Percentiles rank a stretch among this genome's conserved stretches.
Conservation (phyloP, 2,888 invertebrate genomes). For the Julus scanicus region DNA sequence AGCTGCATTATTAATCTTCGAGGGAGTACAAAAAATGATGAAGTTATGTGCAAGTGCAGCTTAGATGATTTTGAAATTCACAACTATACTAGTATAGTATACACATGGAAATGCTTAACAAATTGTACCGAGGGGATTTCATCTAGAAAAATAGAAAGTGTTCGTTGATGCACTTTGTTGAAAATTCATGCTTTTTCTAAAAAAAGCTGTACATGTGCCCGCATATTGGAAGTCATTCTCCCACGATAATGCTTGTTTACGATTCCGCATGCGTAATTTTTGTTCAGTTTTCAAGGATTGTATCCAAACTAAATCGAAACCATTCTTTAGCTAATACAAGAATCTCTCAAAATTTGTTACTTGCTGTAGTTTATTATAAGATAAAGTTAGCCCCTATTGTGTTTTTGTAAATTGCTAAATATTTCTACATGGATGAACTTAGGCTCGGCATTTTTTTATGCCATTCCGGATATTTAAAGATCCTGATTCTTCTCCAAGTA, state of each 20-base stretch:
- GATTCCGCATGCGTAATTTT: slow-evolving; percentile 29
- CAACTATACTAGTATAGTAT: not conserved
- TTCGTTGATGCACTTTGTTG: not conserved
- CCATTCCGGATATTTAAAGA: slow-evolving; percentile 25
- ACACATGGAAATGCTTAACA: not conserved
- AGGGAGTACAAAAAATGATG: not conserved
- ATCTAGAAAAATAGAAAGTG: slow-evolving; percentile 3
- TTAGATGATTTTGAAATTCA: not conserved
- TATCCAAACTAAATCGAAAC: not conserved
- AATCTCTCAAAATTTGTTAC: not conserved
- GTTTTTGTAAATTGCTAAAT: not conserved
- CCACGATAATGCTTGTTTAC: not conserved
- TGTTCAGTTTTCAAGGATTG: not conserved
- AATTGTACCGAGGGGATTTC: slow-evolving; percentile 29
- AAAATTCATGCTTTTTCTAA: not conserved
- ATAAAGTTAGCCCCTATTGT: not conserved
- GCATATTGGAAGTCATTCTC: not conserved
- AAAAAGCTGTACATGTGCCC: not conserved
- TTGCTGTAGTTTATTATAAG: not conserved
- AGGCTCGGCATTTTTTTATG: not conserved
- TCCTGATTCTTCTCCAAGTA: slow-evolving; percentile 20
- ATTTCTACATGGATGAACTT: not conserved
- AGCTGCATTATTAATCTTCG: slow-evolving; percentile 36
- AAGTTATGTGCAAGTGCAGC: not conserved
- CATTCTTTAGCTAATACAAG: not conserved